Evolutionary conservation across 2,888 invertebrate genomes (phyloP).

Genomic region (Perizoma affinitatum): DNA sequence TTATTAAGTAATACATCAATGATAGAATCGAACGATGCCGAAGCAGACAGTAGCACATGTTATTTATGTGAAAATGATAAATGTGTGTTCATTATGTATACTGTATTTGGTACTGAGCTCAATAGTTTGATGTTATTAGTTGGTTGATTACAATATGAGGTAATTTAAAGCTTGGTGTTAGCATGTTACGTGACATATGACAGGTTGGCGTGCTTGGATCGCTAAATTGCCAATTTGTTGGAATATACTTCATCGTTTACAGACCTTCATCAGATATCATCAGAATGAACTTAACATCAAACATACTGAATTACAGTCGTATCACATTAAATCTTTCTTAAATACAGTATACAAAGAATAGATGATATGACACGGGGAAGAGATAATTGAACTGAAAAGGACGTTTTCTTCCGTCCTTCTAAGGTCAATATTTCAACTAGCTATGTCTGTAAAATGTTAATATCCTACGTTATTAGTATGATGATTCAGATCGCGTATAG

Average conservation of each 20-base stretch:
- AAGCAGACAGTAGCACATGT: constrained; percentile 69
- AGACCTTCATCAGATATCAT: constrained; percentile 7
- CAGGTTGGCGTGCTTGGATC: constrained; percentile 30
- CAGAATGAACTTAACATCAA: background rate
- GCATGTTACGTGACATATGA: constrained; percentile 30
- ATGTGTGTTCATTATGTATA: constrained; percentile 54
- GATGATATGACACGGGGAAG: background rate
- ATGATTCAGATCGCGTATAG: constrained; percentile 23
- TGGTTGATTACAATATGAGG: constrained; percentile 38
- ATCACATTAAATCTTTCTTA: constrained; percentile 1
- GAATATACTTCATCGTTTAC: constrained; percentile 19
- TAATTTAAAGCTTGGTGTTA: constrained; percentile 30
- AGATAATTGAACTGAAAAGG: too few species aligned
- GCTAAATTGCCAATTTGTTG: constrained; percentile 35
- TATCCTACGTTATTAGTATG: too few species aligned
- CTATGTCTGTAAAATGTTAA: background rate
- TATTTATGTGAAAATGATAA: constrained; percentile 71
- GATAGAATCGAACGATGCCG: constrained; percentile 71
- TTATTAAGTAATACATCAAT: constrained; percentile 79
- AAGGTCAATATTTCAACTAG: background rate
- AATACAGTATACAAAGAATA: background rate
- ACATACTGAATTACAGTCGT: background rate
- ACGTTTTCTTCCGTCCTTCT: too few species aligned
- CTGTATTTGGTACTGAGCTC: constrained; percentile 42
- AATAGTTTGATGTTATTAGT: constrained; percentile 43